A percentile compares a stretch with the other conserved stretches of the same genome.
phyloP scores from a whole-genome alignment of 2,888 invertebrate species.

The Alloscopus bannaensis region DNA sequence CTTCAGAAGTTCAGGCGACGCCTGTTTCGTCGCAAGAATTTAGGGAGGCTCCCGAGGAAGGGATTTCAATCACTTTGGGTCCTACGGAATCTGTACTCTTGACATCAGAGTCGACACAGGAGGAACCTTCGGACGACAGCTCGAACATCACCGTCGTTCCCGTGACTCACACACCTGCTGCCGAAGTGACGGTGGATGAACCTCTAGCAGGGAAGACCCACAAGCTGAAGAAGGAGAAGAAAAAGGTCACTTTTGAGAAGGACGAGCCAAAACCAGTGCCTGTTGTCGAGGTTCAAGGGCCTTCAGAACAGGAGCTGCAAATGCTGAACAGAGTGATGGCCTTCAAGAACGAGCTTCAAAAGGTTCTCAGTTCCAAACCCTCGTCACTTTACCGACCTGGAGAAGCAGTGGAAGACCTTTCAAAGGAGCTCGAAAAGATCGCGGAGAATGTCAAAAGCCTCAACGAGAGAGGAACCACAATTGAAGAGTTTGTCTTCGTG shows the following conservation, averaged over 20 bases:
- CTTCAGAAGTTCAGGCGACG: no score
- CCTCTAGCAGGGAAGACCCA: conserved; percentile 45
- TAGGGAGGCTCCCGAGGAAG: conserved; percentile 24
- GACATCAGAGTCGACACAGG: conserved; percentile 49
- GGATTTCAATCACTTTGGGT: conserved; percentile 63
- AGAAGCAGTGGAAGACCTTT: conserved; percentile 5
- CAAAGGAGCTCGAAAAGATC: conserved; percentile 14
- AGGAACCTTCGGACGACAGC: conserved; percentile 24
- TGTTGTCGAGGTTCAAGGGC: conserved; percentile 43
- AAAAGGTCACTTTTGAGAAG: conserved; percentile 53
- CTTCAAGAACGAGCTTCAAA: conserved; percentile 52
- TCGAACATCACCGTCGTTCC: conserved; percentile 65
- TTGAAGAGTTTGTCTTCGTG: conserved; percentile 79
- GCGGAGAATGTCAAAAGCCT: conserved; percentile 25
- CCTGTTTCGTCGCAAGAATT: no score
- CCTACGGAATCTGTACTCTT: conserved; percentile 62
- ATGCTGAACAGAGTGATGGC: conserved; percentile 35
- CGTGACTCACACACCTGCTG: conserved; percentile 53
- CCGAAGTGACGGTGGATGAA: not conserved
- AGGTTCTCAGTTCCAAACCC: conserved; percentile 40
- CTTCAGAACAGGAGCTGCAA: conserved; percentile 42
- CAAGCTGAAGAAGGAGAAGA: conserved; percentile 55
- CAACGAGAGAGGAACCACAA: conserved; percentile 73
- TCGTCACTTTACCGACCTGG: conserved; percentile 19
- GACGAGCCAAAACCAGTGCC: conserved; percentile 35